Percentiles rank a stretch among this genome's conserved stretches.
These are phyloP conservation scores for Dasypus novemcinctus DNA, from an alignment of 2,113 vertebrate species.

Conservation along the genomic window DNA sequence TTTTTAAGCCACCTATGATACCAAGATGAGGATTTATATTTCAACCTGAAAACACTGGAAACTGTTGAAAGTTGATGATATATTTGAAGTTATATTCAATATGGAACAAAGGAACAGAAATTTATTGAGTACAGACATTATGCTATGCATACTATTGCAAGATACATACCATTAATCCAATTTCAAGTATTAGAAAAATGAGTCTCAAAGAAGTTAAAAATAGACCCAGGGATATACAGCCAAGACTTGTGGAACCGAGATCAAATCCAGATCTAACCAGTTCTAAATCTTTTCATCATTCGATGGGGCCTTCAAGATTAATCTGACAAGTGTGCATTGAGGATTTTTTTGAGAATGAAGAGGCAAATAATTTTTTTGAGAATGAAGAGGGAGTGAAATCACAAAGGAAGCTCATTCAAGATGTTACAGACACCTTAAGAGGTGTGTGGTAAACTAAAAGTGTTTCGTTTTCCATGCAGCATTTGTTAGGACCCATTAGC, in stretches of 20 bases:
- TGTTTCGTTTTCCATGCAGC: background rate
- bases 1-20: background rate
- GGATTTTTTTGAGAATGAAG: background rate
- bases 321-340: conserved; percentile 3
- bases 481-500: background rate
- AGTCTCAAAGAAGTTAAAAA: background rate
- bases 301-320: background rate
- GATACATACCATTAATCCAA: background rate
- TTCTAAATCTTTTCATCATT: conserved; percentile 13
- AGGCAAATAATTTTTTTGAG: background rate
- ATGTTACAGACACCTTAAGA: background rate
- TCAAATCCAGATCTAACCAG: conserved; percentile 38
- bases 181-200: conserved; percentile 38
- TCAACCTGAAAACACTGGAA: background rate
- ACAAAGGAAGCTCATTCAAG: background rate
- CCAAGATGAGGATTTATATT: background rate
- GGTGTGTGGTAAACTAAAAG: background rate
- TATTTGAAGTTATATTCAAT: background rate
- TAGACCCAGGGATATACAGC: background rate
- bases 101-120: background rate
- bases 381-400: conserved; percentile 10
- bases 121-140: background rate
- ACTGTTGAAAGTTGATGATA: background rate
- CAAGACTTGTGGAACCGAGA: conserved; percentile 8
- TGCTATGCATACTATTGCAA: background rate